Conservation (phyloP, 1,140 invertebrate genomes). For the Lethrus apterus region DNA sequence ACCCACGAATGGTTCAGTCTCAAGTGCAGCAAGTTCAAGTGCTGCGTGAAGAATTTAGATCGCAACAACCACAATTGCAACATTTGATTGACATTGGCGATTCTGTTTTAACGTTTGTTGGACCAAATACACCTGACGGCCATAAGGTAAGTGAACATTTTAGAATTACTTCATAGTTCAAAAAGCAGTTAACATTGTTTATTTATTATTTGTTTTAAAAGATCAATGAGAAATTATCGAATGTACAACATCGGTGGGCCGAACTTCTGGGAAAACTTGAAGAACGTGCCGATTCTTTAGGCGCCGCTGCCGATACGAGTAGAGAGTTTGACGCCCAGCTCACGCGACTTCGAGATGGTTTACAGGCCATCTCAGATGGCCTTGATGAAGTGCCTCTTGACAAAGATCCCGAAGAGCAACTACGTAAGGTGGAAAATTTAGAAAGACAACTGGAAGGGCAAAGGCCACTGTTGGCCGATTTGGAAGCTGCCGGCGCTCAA, state of each 20-base stretch:
- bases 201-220: too few species aligned
- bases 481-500: constrained; percentile 78
- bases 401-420: constrained; percentile 79
- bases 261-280: constrained; percentile 73
- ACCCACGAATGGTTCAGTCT: constrained; percentile 88
- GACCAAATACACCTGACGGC: constrained; percentile 64
- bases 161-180: too few species aligned
- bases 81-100: constrained; percentile 77
- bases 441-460: constrained; percentile 84
- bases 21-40: constrained; percentile 93
- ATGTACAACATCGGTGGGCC: constrained; percentile 68
- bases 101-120: constrained; percentile 63
- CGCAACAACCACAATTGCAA: constrained; percentile 81
- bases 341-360: constrained; percentile 66
- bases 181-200: too few species aligned
- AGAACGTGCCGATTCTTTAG: constrained; percentile 72
- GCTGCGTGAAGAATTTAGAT: constrained; percentile 83
- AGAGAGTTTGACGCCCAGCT: constrained; percentile 84
- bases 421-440: constrained; percentile 76
- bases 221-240: constrained; percentile 57
- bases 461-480: constrained; percentile 76
- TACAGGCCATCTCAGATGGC: constrained; percentile 80
- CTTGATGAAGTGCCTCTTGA: constrained; percentile 75
- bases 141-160: too few species aligned
- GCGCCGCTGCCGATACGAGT: constrained; percentile 80